Conservation (phyloP, 2,797 vertebrate genomes). For the Botia almorhae region DNA sequence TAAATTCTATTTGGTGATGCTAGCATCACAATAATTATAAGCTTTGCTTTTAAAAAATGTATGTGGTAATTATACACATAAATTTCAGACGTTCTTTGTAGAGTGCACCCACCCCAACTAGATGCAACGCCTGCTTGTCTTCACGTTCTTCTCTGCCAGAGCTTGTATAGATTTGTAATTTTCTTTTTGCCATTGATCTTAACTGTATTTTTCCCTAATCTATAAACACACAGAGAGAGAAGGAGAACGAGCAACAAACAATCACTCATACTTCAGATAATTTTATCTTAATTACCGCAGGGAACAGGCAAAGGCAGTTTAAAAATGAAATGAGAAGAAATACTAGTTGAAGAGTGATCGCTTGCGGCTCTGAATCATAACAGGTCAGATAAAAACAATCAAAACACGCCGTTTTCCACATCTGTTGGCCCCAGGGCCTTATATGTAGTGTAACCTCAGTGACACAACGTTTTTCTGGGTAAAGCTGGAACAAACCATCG, state of each 20-base stretch:
- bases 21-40: not conserved
- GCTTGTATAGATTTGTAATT: slow-evolving; percentile 59
- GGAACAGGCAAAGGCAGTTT: slow-evolving; percentile 52
- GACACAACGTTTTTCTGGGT: slow-evolving; percentile 25
- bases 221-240: slow-evolving; percentile 42
- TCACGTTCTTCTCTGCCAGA: slow-evolving; percentile 31
- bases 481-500: slow-evolving; percentile 36
- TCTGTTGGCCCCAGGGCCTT: slow-evolving; percentile 56
- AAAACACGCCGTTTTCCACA: slow-evolving; percentile 51
- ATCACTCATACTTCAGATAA: slow-evolving; percentile 42
- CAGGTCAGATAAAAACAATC: slow-evolving; percentile 57
- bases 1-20: not conserved
- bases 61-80: not conserved
- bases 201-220: slow-evolving; percentile 56
- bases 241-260: slow-evolving; percentile 20
- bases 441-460: slow-evolving; percentile 47
- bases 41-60: not conserved
- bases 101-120: not conserved
- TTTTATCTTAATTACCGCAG: slow-evolving; percentile 60
- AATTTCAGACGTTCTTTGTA: not conserved
- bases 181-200: slow-evolving; percentile 58
- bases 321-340: slow-evolving; percentile 60
- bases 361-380: slow-evolving; percentile 52
- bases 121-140: slow-evolving; percentile 45
- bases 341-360: slow-evolving; percentile 51